Conservation (phyloP, 2,113 vertebrate species). For the Dendropsophus ebraccatus region DNA sequence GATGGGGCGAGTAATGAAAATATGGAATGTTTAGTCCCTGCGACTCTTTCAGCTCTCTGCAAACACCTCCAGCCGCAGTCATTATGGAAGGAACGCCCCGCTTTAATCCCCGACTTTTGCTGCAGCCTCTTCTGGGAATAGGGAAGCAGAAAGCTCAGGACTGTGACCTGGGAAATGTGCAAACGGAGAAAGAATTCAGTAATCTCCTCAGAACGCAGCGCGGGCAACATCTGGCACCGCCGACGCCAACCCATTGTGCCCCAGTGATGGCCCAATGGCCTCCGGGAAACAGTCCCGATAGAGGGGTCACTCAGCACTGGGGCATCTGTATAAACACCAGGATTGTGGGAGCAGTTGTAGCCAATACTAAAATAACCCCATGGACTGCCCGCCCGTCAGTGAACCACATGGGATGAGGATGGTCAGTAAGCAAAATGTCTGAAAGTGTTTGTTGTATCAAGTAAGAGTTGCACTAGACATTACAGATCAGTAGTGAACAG, state of each 20-base stretch:
- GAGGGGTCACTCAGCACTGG: neutral
- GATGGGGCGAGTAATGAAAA: conserved; percentile 47
- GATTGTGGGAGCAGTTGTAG: neutral
- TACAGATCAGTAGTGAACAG: too few relatives aligned
- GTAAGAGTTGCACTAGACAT: too few relatives aligned
- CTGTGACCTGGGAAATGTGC: conserved; percentile 49
- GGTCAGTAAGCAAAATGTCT: too few relatives aligned
- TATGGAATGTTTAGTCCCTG: conserved; percentile 27
- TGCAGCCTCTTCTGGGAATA: conserved; percentile 33
- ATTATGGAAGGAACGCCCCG: conserved; percentile 37
- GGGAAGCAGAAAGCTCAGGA: conserved; percentile 18
- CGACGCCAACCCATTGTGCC: neutral
- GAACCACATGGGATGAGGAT: too few relatives aligned
- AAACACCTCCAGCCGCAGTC: conserved; percentile 41
- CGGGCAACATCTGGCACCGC: conserved; percentile 49
- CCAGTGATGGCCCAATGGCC: neutral
- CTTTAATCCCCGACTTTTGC: conserved; percentile 46
- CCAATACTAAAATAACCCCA: too few relatives aligned
- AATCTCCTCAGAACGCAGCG: conserved; percentile 19
- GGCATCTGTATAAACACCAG: neutral
- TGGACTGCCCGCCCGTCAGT: too few relatives aligned
- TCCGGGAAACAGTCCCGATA: neutral
- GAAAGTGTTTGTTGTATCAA: too few relatives aligned
- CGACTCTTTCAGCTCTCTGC: conserved; percentile 30
- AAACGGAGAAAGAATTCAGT: conserved; percentile 47